Evolutionary conservation across 2,113 vertebrate genomes (phyloP), one percentile per base, ranked within the genome.

Genomic region (Apus apus): DNA sequence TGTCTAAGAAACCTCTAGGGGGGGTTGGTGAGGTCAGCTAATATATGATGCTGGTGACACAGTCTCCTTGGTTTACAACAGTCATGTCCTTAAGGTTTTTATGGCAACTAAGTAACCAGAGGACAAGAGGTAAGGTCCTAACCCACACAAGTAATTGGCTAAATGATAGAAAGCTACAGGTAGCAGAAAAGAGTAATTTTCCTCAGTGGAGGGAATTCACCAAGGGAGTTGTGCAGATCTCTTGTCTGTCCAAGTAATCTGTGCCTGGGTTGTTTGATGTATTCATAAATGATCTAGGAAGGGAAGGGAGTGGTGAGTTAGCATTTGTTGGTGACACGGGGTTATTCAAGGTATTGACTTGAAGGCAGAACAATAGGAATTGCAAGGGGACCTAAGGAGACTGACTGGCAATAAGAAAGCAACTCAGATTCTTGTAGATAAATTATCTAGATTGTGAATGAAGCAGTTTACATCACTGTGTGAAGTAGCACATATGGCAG

Each of bases 401-500:
- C 27, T 30, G 30, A 27, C 19, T 34, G 23, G 4, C 29, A 76
- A 73, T 25, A 53, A 86, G 77, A 86, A 86, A 19, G 3, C 3
- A 58, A 51, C 80, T n/a, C 5, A 36, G 70, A 58, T 51, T 74
- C 13, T 84, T 66, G 51, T 5, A 73, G 72, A 54, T 54, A 58
- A 88, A 73, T 25, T 6, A 11, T 18, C 10, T 73, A 71, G 13
- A 36, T 54, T 32, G 16, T 53, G 51, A 89, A 53, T 7, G 3
- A 80, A 62, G 57, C 14, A 22, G 19, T n/a, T 80, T n/a, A 10
- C 1, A 11, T 45, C 21, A 18, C 20, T 30, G 32, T n/a, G 26
- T 36, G 17, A 75, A 48, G 40, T 5, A 30, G 25, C n/a, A 9
- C 3, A 4, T 17, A 2, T 5, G 12, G 8, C 6, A 13, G 0